These are phyloP conservation scores for Zaprionus inermis DNA, from an alignment of 1,140 invertebrate species.

Conservation along the genomic window DNA sequence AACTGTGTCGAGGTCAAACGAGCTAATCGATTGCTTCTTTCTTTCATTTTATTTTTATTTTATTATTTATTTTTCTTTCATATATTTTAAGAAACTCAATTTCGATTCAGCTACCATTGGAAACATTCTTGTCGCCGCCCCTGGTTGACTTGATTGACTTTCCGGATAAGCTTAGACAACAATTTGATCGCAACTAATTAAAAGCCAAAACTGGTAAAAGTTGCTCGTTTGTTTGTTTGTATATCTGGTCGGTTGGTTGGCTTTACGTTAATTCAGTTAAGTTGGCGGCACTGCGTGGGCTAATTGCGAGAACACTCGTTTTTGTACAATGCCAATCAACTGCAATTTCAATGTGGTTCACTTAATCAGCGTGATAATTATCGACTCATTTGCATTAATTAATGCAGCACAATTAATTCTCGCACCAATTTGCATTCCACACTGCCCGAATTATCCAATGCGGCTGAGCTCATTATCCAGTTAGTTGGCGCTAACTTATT, in stretches of 20 bases:
- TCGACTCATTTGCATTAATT: constrained; percentile 61
- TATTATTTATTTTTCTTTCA: background rate
- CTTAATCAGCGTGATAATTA: constrained; percentile 59
- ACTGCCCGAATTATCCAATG: background rate
- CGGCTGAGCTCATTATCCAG: constrained; percentile 16
- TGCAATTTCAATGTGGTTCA: constrained; percentile 44
- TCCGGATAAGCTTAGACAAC: constrained; percentile 17
- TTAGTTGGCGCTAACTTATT: constrained; percentile 20
- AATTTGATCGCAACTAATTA: constrained; percentile 38
- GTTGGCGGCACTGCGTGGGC: background rate
- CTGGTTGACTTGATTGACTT: constrained; percentile 3
- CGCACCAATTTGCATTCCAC: background rate
- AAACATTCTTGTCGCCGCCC: background rate
- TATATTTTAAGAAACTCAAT: background rate
- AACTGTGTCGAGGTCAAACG: constrained; percentile 1
- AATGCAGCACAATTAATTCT: constrained; percentile 31
- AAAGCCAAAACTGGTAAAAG: constrained; percentile 17
- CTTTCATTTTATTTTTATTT: background rate
- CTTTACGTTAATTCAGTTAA: constrained; percentile 21
- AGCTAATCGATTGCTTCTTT: background rate
- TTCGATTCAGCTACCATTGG: constrained; percentile 20
- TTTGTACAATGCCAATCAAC: constrained; percentile 43
- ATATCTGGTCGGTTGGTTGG: background rate
- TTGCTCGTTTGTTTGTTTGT: constrained; percentile 8
- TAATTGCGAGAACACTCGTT: constrained; percentile 29